These are phyloP conservation scores for Temnothorax longispinosus DNA, from an alignment of 1,140 invertebrate genomes.

Conservation along the genomic window DNA sequence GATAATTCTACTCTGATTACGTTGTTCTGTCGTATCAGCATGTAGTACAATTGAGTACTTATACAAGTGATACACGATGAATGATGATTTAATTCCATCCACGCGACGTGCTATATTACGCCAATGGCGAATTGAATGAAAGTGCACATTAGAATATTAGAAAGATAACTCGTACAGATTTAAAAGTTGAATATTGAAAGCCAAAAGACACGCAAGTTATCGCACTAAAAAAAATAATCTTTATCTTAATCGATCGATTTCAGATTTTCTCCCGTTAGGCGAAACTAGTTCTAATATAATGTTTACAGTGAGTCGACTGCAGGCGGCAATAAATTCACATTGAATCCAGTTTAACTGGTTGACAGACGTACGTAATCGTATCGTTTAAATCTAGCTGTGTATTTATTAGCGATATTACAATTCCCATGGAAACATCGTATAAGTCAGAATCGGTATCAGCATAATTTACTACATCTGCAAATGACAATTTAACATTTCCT, in stretches of 20 bases:
- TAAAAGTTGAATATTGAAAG: neutral
- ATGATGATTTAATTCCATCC: neutral
- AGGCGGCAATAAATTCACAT: conserved; percentile 35
- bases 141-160: neutral
- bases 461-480: conserved; percentile 50
- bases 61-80: neutral
- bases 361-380: conserved; percentile 50
- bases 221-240: neutral
- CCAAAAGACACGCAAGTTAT: neutral
- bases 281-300: conserved; percentile 30
- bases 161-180: neutral
- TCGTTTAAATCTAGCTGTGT: conserved; percentile 47
- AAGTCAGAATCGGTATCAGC: conserved; percentile 42
- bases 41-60: neutral
- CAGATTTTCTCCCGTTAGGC: conserved; percentile 34
- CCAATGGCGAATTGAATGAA: neutral
- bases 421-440: conserved; percentile 45
- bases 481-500: conserved; percentile 58
- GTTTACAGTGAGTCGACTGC: conserved; percentile 24
- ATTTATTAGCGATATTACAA: conserved; percentile 54
- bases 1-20: neutral
- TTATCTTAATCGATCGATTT: conserved; percentile 27
- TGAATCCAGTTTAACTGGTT: conserved; percentile 58
- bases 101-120: too few species aligned
- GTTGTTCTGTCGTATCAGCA: neutral